phyloP scores from a whole-genome alignment of 2,797 vertebrate species.

The Aeoliscus strigatus region DNA sequence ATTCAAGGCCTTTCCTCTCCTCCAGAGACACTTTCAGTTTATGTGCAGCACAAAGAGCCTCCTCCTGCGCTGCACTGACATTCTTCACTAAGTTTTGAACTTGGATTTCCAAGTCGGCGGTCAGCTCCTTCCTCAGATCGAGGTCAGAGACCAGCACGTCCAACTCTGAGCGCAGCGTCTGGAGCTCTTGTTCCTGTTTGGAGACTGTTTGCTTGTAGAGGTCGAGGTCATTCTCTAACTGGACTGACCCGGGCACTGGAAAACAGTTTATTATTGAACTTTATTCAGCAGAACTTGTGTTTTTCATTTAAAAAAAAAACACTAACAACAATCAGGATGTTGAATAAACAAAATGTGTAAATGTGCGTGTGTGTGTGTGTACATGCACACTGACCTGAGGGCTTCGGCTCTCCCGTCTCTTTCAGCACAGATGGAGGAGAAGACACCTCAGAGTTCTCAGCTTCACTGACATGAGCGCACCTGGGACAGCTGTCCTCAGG shows the following conservation, averaged over 20 bases:
- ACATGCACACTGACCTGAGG: slow-evolving; percentile 33
- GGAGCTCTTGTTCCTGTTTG: slow-evolving; percentile 55
- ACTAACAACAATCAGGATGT: too few species aligned
- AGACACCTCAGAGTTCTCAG: slow-evolving; percentile 10
- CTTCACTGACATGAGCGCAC: slow-evolving; percentile 6
- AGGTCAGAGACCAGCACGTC: slow-evolving; percentile 66
- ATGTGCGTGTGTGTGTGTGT: too few species aligned
- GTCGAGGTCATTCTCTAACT: slow-evolving; percentile 26
- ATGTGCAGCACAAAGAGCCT: slow-evolving; percentile 47
- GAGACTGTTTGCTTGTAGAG: slow-evolving; percentile 43
- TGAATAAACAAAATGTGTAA: too few species aligned
- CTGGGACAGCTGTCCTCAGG: slow-evolving; percentile 4
- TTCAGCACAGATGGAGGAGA: not conserved
- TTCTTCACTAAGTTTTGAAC: slow-evolving; percentile 59
- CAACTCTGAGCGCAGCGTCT: slow-evolving; percentile 63
- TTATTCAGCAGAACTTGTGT: too few species aligned
- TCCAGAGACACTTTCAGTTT: slow-evolving; percentile 49
- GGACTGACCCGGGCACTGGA: slow-evolving; percentile 38
- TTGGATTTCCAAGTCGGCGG: slow-evolving; percentile 64
- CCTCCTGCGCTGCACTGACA: slow-evolving; percentile 57
- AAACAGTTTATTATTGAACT: slow-evolving; percentile 3
- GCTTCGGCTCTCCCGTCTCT: slow-evolving; percentile 5
- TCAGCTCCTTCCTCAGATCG: slow-evolving; percentile 62
- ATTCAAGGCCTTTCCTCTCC: slow-evolving; percentile 56
- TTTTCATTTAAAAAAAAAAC: too few species aligned